Percentiles rank a stretch among this genome's conserved stretches.
These are phyloP conservation scores for Agapornis roseicollis DNA, from an alignment of 2,113 vertebrate genomes.

Conservation along the genomic window DNA sequence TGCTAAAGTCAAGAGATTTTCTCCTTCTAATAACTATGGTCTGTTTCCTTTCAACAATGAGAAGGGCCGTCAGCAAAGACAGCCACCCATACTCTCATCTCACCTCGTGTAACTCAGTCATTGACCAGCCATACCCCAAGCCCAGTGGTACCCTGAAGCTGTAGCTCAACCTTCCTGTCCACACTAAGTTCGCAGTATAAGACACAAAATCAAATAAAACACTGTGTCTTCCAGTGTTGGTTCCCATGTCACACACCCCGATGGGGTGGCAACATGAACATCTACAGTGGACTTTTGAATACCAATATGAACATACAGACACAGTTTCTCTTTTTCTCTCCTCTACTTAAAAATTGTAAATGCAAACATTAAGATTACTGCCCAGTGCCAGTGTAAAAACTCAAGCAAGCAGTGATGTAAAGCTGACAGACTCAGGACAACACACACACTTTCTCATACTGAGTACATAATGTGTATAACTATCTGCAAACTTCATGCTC, in stretches of 20 bases:
- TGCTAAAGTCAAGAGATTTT: not conserved
- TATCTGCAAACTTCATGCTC: not conserved
- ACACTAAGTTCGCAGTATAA: not conserved
- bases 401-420: not conserved
- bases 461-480: not conserved
- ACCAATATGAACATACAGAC: slow-evolving; percentile 2
- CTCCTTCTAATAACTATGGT: not conserved
- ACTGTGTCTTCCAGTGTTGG: not conserved
- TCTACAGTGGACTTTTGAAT: not conserved
- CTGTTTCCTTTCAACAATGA: rapidly evolving
- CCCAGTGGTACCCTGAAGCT: not conserved
- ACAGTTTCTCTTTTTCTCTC: not conserved
- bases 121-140: not conserved
- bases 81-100: not conserved
- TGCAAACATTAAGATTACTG: not conserved
- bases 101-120: not conserved
- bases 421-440: not conserved
- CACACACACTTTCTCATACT: not conserved
- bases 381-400: not conserved
- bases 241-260: not conserved
- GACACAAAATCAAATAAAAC: not conserved
- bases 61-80: not conserved
- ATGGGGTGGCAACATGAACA: not conserved
- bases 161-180: not conserved
- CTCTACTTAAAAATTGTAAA: not conserved